Evolutionary conservation across 2,113 vertebrate genomes (phyloP).

Genomic region (Myrmecophaga tridactyla): DNA sequence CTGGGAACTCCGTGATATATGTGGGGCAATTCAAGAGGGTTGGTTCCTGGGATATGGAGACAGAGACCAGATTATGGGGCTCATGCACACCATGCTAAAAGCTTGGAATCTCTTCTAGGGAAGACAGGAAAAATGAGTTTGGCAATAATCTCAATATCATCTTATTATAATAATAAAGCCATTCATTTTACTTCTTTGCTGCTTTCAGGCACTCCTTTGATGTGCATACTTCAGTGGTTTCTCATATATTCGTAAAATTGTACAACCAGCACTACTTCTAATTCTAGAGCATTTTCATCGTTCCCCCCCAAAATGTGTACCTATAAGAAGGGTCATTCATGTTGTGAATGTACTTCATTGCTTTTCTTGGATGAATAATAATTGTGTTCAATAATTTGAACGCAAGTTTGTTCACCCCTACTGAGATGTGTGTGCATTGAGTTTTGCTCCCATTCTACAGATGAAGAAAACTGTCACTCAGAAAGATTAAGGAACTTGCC

Average conservation of each 20-base stretch:
- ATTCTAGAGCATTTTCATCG: not conserved
- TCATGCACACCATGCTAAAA: not conserved
- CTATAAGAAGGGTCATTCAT: not conserved
- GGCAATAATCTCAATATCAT: not conserved
- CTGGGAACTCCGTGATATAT: not conserved
- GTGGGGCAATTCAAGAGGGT: not conserved
- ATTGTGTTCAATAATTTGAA: not conserved
- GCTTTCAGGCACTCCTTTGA: not conserved
- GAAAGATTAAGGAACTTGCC: not conserved
- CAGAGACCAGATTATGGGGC: not conserved
- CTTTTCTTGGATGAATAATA: not conserved
- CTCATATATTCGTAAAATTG: no score
- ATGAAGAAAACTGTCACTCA: not conserved
- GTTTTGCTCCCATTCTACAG: not conserved
- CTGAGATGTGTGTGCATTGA: not conserved
- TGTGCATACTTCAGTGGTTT: not conserved
- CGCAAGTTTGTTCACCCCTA: not conserved
- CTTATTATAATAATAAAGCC: not conserved
- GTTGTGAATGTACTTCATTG: not conserved
- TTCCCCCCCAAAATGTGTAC: not conserved
- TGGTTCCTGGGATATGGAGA: not conserved
- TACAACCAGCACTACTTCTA: not conserved
- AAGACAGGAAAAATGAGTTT: not conserved
- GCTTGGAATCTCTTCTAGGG: not conserved
- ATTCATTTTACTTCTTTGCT: not conserved